Base-by-base conservation (phyloP, 2,797 vertebrate genomes). In the Gambelia wislizenii region DNA sequence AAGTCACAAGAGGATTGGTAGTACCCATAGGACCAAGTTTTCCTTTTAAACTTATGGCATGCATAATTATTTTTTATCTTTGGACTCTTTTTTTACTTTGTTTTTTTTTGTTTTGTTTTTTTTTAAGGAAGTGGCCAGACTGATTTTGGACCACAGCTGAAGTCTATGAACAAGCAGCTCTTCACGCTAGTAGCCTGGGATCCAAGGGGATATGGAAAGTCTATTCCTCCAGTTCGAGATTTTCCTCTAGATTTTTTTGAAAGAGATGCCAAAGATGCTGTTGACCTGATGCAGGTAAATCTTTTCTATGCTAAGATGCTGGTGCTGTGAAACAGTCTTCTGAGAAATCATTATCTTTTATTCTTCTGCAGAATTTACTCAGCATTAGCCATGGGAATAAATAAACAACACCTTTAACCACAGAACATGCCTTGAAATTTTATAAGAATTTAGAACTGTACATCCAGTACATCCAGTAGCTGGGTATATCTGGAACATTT, bases 161-260 rank as follows among this genome's bases (percentile, higher is more conserved):
- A 98, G 90, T 96, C 94, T 74, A 92, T 99, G 91, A 97, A 96
- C 91, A 98, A 98, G 92, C 94, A 98, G 1, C 92, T 90, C 39
- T 99, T 99, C 94, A 98, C 98, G 0, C 75, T 99, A 13, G 97
- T 99, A 59, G 97, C 97, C 44, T 98, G 97, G 97, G 99, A 99
- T 85, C 98, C 99, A 49, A 97, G 98, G 0, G 98, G 99, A 54
- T 99, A 99, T 1, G 98, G 98, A 75, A 91, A 87, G 4, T 99
- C 98, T 39, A 98, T 98, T 20, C 98, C 98, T 12, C 98, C 98
- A 0, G 84, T 96, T 76, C 96, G 98, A 95, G 98, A 99, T 92
- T 99, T 98, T 84, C 98, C 98, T 39, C n/a, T 87, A 2, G 97
- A 99, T 90, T 99, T 98, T 94, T 99, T 98, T 94, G 98, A 99